Evolutionary conservation across 2,888 invertebrate genomes (phyloP), one percentile per base, ranked within the genome.

Genomic region (Cabera pusaria): DNA sequence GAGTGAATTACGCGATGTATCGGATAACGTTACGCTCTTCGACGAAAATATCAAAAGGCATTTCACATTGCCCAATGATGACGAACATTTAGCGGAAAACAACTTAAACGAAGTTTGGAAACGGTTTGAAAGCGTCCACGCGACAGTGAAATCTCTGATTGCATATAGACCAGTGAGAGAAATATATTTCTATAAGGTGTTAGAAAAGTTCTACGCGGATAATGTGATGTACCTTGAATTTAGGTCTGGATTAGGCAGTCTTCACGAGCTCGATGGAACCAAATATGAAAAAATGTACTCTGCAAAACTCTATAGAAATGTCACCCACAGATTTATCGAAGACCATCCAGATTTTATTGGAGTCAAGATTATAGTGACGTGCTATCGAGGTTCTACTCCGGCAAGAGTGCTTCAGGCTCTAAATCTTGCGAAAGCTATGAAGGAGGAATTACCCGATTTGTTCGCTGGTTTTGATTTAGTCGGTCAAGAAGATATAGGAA

Each of bases 401-500:
- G 77, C 87, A 0, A 58, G 84, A 18, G 44, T 93, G 0, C 61
- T 74, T 0, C 58, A 75, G 0, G 78, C 90, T 38, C 58, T 93
- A n/a, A 48, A 73, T n/a, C 25, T 60, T 1, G 74, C 79, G 10
- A 59, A 56, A 7, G 48, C 41, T 25, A 41, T 92, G 0, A 88
- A 91, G 64, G 61, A 56, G 0, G 69, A 80, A 21, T 90, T 91
- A 64, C 95, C 95, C 0, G 85, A 92, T 7, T 91, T 93, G 52
- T 82, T 95, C 21, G 93, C 92, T 2, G 96, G 96, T 1, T 95
- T 95, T 52, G 96, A 96, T 81, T 87, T 96, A 34, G 95, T 96
- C 0, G 95, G 95, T 0, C 94, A 94, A 58, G 96, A 96, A 70
- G 95, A 96, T 58, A 69, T 88, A 42, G 95, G 95, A 0, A 78